A percentile compares a stretch with the other conserved stretches of the same genome.
Evolutionary conservation across 2,888 invertebrate species (phyloP).

Genomic region (Uropetala carovei): DNA sequence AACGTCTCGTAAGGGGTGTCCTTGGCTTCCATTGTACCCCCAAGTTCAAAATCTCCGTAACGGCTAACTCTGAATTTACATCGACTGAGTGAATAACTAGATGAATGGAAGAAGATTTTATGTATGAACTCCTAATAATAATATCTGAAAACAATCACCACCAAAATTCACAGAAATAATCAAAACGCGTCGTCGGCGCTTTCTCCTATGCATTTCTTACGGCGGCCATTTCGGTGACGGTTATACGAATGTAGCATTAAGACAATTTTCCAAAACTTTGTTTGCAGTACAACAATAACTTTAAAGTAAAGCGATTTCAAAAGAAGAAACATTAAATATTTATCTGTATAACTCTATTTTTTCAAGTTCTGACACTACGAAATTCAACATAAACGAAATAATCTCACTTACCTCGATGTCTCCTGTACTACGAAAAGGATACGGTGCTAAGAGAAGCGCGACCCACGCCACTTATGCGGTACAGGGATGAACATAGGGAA

Average conservation of each 20-base stretch:
- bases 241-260: conserved; percentile 73
- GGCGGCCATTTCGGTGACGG: conserved; percentile 78
- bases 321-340: conserved; percentile 72
- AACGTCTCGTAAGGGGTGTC: conserved; percentile 22
- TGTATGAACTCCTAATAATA: not conserved
- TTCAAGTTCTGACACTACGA: conserved; percentile 77
- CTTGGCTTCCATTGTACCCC: conserved; percentile 43
- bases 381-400: conserved; percentile 77
- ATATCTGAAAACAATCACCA: not conserved
- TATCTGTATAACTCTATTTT: conserved; percentile 69
- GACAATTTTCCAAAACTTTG: conserved; percentile 73
- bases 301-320: conserved; percentile 70
- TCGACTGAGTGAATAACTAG: not conserved
- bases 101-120: not conserved
- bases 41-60: conserved; percentile 27
- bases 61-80: conserved; percentile 54
- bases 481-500: conserved; percentile 76
- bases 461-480: conserved; percentile 82
- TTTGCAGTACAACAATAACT: conserved; percentile 71
- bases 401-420: conserved; percentile 78
- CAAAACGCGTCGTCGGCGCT: conserved; percentile 64
- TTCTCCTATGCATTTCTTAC: conserved; percentile 76
- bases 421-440: conserved; percentile 79
- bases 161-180: not conserved
- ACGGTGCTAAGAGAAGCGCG: conserved; percentile 80